Percentiles rank a stretch among this genome's conserved stretches.
Evolutionary conservation across 2,113 vertebrate genomes (phyloP).

Genomic region (Elephas maximus): DNA sequence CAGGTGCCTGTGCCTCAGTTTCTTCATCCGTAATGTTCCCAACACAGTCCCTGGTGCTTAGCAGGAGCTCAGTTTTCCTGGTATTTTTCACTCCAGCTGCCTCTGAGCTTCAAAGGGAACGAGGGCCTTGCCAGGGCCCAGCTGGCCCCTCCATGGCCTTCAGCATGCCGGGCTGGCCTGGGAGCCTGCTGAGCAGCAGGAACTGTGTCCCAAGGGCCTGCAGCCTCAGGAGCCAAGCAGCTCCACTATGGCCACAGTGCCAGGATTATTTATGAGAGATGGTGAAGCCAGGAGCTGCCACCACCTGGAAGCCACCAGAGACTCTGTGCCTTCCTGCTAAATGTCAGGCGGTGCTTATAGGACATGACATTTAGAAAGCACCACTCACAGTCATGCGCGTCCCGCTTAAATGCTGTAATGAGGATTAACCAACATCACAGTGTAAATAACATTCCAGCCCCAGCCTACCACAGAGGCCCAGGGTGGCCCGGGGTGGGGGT

Average conservation of each 20-base stretch:
- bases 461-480: not conserved
- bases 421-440: conserved; percentile 76
- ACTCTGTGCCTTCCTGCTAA: conserved; percentile 85
- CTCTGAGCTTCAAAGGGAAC: not conserved
- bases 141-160: not conserved
- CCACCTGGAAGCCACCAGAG: conserved; percentile 85
- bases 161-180: not conserved
- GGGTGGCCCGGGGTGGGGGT: not conserved
- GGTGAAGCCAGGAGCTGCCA: conserved; percentile 70
- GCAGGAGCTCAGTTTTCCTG: not conserved
- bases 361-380: conserved; percentile 91
- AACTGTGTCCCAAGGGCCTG: conserved; percentile 1
- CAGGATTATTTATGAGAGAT: conserved; percentile 83
- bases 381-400: conserved; percentile 77
- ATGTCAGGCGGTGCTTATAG: conserved; percentile 88
- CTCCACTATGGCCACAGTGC: conserved; percentile 49
- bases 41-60: not conserved
- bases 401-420: conserved; percentile 82
- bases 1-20: not conserved
- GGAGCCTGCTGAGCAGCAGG: not conserved
- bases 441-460: conserved; percentile 73
- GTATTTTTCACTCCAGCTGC: not conserved
- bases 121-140: not conserved
- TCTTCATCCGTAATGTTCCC: not conserved
- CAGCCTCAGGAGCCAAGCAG: conserved; percentile 55